Base-by-base conservation (phyloP, 2,888 invertebrate genomes). In the Pardosa pseudoannulata region DNA sequence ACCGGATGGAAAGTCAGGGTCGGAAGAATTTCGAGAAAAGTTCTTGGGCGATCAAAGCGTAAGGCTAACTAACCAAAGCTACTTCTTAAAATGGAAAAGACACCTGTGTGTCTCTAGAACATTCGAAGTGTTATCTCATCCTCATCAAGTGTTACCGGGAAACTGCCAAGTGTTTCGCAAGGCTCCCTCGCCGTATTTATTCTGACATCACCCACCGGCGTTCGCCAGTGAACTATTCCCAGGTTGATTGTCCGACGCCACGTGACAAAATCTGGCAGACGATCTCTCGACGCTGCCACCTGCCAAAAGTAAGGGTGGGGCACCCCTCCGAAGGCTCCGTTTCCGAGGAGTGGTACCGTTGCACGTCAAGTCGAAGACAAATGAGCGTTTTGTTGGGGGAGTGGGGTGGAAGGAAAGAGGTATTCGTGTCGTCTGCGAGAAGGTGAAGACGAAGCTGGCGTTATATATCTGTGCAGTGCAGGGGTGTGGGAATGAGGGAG, bases 201-300 rank as follows among this genome's bases (percentile, higher is more conserved):
- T 46, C 16, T 46, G 46, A 56, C 72, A 56, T 56, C 72, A 23
- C 36, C 74, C 62, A 64, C 27, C 6, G 19, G 19, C 19, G 5
- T 23, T 56, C n/a, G 23, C 41, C 28, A 73, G 67, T 46, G 68
- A 67, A 68, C 68, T 62, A 29, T 65, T 1, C 23, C 19, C 68
- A 80, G 19, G 80, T 80, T 80, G 65, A 80, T 80, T 80, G 80
- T 74, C 80, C 80, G 73, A 68, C 64, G n/a, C 67, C 80, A 74
- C 80, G 73, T 74, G 73, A 68, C 74, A 67, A 46, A n/a, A 56
- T 68, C 73, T 80, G 73, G 73, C 80, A 80, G 68, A 73, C 79
- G 72, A 72, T 71, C 23, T 70, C 28, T 64, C 71, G 16, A 27
- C 28, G n/a, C 41, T 36, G 31, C 62, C 70, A 29, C 79, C 79